Conservation (phyloP, 1,140 invertebrate species). For the Metopolophium dirhodum region DNA sequence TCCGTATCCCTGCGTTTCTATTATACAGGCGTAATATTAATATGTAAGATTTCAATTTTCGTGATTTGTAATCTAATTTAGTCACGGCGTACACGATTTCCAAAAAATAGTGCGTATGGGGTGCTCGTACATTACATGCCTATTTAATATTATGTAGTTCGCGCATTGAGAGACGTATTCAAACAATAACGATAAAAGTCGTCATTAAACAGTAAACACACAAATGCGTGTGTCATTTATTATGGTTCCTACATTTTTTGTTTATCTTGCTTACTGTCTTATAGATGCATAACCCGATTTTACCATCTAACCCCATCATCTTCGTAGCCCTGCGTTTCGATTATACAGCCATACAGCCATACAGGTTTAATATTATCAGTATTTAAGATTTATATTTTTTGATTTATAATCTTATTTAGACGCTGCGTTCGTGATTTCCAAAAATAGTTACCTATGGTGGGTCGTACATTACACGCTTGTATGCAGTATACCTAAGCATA, state of each 20-base stretch:
- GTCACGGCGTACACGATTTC: neutral
- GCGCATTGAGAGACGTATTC: neutral
- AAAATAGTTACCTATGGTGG: no score
- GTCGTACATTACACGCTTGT: neutral
- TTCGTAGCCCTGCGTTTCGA: neutral
- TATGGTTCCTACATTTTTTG: no score
- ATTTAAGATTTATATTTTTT: neutral
- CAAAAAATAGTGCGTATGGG: neutral
- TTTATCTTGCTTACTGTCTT: no score
- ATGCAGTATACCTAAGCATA: neutral
- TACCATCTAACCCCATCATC: neutral
- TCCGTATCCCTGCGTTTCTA: neutral
- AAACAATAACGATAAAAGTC: neutral
- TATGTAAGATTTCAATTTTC: conserved; percentile 4
- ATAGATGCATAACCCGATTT: no score
- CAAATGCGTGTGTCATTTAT: neutral
- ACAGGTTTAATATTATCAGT: no score
- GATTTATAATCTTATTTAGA: neutral
- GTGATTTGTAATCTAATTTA: conserved; percentile 12
- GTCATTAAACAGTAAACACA: neutral
- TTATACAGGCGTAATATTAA: neutral
- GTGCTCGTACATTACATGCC: neutral
- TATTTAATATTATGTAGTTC: neutral
- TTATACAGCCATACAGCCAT: no score
- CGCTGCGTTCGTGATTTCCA: neutral